Conservation (phyloP, 2,797 vertebrate species). For the Erethizon dorsatum region DNA sequence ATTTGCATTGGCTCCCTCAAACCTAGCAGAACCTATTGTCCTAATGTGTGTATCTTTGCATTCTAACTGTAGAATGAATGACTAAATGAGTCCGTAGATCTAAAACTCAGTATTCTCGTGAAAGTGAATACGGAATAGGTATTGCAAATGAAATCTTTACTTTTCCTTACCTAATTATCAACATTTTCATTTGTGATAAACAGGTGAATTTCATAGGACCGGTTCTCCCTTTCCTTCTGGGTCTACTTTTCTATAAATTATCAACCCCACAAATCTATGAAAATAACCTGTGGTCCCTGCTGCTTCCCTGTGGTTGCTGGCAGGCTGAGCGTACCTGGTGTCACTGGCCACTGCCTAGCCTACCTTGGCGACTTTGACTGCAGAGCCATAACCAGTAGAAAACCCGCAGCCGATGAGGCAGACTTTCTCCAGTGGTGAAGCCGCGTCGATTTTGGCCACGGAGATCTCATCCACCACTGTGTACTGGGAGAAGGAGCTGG, state of each 20-base stretch:
- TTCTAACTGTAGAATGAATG: not conserved
- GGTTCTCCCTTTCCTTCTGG: not conserved
- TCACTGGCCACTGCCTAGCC: not conserved
- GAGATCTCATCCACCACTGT: slow-evolving; percentile 90
- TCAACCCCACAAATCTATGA: not conserved
- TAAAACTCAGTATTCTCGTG: not conserved
- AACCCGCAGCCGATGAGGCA: slow-evolving; percentile 93
- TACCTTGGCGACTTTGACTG: slow-evolving; percentile 92
- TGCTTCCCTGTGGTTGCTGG: not conserved
- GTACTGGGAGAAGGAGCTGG: slow-evolving; percentile 92
- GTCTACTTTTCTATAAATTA: not conserved
- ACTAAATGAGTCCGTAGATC: not conserved
- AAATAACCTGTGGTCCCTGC: not conserved
- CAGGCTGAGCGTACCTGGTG: not conserved
- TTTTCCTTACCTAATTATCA: slow-evolving; percentile 17
- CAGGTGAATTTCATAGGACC: not conserved
- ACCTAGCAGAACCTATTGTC: not conserved
- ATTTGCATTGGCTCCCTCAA: not conserved
- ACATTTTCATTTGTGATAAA: not conserved
- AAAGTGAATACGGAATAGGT: not conserved
- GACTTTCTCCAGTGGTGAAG: slow-evolving; percentile 91
- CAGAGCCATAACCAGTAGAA: slow-evolving; percentile 93
- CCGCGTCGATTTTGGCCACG: slow-evolving; percentile 89
- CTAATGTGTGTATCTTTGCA: not conserved
- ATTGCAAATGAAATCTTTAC: not conserved